Evolutionary conservation across 2,888 invertebrate species (phyloP).

Genomic region (Callyntrura guangdongensis): DNA sequence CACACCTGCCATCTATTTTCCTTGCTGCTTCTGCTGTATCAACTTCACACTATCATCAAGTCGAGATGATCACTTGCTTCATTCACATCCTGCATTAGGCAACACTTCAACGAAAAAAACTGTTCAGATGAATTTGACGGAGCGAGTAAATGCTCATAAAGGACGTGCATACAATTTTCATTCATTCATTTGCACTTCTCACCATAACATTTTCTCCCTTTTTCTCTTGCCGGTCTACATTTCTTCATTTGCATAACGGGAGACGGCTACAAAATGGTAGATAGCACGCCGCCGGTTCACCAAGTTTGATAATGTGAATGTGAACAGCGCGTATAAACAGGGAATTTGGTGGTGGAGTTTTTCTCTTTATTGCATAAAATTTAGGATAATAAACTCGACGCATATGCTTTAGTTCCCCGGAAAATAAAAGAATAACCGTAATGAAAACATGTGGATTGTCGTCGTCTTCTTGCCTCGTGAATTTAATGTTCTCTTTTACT

Average conservation of each 20-base stretch:
- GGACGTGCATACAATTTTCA: slow-evolving; percentile 8
- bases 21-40: slow-evolving; percentile 12
- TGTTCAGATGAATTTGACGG: neutral
- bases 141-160: neutral
- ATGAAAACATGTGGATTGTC: slow-evolving; percentile 28
- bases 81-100: slow-evolving; percentile 39
- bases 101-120: neutral
- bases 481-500: neutral
- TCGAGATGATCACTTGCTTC: neutral
- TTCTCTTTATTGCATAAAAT: slow-evolving; percentile 59
- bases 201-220: neutral
- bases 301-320: too few relatives aligned
- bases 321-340: neutral
- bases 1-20: slow-evolving; percentile 83
- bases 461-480: slow-evolving; percentile 17
- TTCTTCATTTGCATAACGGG: slow-evolving; percentile 50
- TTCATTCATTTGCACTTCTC: neutral
- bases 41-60: slow-evolving; percentile 44
- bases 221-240: neutral
- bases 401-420: slow-evolving; percentile 15
- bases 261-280: neutral
- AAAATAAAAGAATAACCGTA: slow-evolving; percentile 23
- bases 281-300: too few relatives aligned
- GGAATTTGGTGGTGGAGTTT: neutral
- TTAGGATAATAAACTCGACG: slow-evolving; percentile 47